Evolutionary conservation across 1,140 invertebrate species (phyloP).

Genomic region (Nebria ingens): DNA sequence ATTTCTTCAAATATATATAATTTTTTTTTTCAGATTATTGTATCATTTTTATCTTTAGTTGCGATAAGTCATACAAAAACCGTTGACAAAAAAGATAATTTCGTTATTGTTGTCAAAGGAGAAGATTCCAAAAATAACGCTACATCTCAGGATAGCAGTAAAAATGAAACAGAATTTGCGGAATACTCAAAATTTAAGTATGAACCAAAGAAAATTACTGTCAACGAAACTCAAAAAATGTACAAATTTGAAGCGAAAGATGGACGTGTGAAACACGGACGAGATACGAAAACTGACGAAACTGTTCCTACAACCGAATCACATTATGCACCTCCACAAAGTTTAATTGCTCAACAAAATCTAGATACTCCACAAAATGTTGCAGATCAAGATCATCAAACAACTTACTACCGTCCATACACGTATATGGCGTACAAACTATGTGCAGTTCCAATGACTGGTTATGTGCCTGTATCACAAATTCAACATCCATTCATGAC

Average conservation of each 20-base stretch:
- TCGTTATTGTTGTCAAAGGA: neutral
- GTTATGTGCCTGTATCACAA: too few relatives aligned
- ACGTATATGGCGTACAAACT: neutral
- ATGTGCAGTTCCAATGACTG: neutral
- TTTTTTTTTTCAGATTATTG: neutral
- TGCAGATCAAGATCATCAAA: neutral
- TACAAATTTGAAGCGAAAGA: constrained; percentile 3
- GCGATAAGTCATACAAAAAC: neutral
- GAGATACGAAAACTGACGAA: neutral
- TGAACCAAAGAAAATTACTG: too few relatives aligned
- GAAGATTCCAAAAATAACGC: neutral
- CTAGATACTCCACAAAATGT: too few relatives aligned
- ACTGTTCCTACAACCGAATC: neutral
- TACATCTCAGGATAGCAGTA: neutral
- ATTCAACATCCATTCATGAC: too few relatives aligned
- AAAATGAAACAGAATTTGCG: neutral
- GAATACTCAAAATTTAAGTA: neutral
- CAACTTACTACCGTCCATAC: neutral
- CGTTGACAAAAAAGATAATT: neutral
- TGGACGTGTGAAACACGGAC: neutral
- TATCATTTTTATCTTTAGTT: neutral
- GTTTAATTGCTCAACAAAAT: neutral
- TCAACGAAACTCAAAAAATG: neutral
- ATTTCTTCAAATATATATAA: neutral
- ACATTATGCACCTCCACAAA: neutral